Percentiles rank a stretch among this genome's conserved stretches.
These are phyloP conservation scores for Nylanderia fulva DNA, from an alignment of 1,140 invertebrate genomes.

Conservation along the genomic window DNA sequence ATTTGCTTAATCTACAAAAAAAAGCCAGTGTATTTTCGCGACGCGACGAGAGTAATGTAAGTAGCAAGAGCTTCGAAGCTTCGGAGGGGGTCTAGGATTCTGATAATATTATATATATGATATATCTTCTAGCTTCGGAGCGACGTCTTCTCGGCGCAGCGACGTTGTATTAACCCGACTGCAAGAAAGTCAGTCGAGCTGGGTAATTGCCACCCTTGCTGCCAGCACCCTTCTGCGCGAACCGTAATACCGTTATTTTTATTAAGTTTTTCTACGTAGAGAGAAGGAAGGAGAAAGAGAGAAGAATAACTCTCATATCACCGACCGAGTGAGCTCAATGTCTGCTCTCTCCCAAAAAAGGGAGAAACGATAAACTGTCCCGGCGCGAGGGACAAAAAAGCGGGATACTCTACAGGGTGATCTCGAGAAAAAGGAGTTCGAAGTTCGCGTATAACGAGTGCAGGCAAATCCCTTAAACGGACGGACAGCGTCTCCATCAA, in stretches of 20 bases:
- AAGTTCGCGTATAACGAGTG: slow-evolving; percentile 49
- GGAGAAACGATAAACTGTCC: slow-evolving; percentile 64
- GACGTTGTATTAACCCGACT: slow-evolving; percentile 67
- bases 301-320: slow-evolving; percentile 52
- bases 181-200: slow-evolving; percentile 55
- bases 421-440: slow-evolving; percentile 1
- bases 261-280: slow-evolving; percentile 72
- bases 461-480: slow-evolving; percentile 15
- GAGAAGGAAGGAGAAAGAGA: not conserved
- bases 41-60: not conserved
- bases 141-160: slow-evolving; percentile 49
- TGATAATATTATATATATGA: slow-evolving; percentile 56
- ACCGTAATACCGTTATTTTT: slow-evolving; percentile 74
- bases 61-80: not conserved
- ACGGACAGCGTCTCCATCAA: slow-evolving; percentile 5
- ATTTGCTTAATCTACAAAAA: not conserved
- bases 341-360: slow-evolving; percentile 34
- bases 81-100: not conserved
- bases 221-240: slow-evolving; percentile 1
- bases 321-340: slow-evolving; percentile 17
- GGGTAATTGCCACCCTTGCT: slow-evolving; percentile 68
- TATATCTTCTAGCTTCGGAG: slow-evolving; percentile 51
- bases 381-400: slow-evolving; percentile 49
- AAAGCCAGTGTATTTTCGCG: slow-evolving; percentile 4
- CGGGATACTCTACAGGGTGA: not conserved